Base-by-base conservation (phyloP, 1,140 invertebrate species). In the Eurosta solidaginis region DNA sequence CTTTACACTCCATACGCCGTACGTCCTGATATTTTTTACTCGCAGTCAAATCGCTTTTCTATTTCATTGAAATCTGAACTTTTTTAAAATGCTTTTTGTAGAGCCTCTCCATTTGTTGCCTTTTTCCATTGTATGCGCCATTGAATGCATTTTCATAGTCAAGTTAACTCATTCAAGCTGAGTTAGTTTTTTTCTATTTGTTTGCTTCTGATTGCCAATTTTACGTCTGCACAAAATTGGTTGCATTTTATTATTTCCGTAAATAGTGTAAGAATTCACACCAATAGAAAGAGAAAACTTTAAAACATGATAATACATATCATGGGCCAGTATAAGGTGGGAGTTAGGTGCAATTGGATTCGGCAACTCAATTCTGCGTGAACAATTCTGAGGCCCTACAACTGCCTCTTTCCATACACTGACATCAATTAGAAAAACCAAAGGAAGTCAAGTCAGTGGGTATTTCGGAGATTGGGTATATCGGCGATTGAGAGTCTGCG, bases 101-200 rank as follows among this genome's bases (percentile, higher is more conserved):
- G 59, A 40, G 59, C 59, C 59, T 68, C 33, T 42, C 59, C 17
- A 68, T 68, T 68, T 20, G 59, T 68, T 68, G 33, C 29, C 36
- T 68, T 68, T 40, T 9, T 6, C 59, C 33, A 68, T 68, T 68
- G 59, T 68, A 33, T 20, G 33, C 40, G 59, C 59, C 59, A 68
- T 40, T 68, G 59, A 68, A 68, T 68, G 59, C 59, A 68, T 68
- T 68, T 68, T 33, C 59, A 68, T 33, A 68, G 59, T 68, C 59
- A 68, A 68, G 59, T 68, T 68, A 33, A n/a, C 59, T 68, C 59
- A 68, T 33, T 68, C 59, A 40, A 68, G 33, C 22, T 68, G 59
- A 68, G 59, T 68, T 20, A 20, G 14, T 9, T 29, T 68, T 68
- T 68, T 10, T 1, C 22, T 68, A 40, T 68, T 68, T 68, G 2